phyloP scores from a whole-genome alignment of 2,797 vertebrate genomes.

The Threskiornis aethiopicus region DNA sequence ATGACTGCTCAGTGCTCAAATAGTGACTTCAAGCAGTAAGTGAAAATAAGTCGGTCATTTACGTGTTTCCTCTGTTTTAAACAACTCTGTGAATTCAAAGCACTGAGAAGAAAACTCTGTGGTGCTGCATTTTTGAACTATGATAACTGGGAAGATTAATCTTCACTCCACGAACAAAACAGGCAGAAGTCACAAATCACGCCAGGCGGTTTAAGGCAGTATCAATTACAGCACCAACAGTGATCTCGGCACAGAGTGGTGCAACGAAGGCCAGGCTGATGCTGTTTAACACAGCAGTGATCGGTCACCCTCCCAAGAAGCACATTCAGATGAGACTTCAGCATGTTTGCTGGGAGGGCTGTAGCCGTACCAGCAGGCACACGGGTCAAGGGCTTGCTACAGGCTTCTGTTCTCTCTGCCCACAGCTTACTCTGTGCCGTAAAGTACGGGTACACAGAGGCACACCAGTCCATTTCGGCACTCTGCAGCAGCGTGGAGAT shows the following conservation, averaged over 20 bases:
- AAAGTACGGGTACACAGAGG: not conserved
- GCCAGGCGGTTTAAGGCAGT: not conserved
- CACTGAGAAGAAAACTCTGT: not conserved
- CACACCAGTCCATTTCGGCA: not conserved
- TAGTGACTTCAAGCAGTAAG: not conserved
- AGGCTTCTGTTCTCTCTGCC: not conserved
- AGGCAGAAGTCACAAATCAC: not conserved
- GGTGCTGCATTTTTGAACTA: not conserved
- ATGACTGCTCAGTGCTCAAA: not conserved
- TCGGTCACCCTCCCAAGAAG: not conserved
- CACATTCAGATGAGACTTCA: not conserved
- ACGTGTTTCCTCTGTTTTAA: not conserved
- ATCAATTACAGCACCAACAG: not conserved
- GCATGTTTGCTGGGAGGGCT: not conserved
- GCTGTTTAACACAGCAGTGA: not conserved
- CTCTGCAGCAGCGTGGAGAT: not conserved
- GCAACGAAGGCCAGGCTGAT: not conserved
- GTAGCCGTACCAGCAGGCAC: not conserved
- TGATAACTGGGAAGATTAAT: not conserved
- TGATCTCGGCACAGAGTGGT: not conserved
- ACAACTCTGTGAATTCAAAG: not conserved
- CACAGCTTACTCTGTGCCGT: not conserved
- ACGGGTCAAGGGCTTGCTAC: not conserved
- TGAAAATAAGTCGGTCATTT: not conserved
- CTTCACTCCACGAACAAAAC: not conserved